Evolutionary conservation across 2,888 invertebrate genomes (phyloP).

Genomic region (Mythimna lalbum): DNA sequence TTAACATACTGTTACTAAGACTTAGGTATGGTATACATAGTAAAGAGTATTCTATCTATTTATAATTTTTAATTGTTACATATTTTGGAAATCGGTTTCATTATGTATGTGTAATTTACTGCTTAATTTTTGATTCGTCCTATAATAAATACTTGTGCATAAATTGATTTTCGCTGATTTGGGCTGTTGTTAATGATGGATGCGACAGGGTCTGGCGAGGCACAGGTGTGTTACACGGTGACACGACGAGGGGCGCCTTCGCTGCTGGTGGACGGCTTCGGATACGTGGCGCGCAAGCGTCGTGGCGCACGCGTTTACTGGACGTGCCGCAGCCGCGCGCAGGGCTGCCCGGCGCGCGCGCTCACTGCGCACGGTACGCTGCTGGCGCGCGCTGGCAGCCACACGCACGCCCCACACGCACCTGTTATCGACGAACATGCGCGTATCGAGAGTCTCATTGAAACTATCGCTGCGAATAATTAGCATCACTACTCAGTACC

Average conservation of each 20-base stretch:
- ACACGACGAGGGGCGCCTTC: slow-evolving; percentile 86
- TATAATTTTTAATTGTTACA: not conserved
- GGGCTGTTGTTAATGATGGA: slow-evolving; percentile 35
- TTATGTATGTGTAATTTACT: not conserved
- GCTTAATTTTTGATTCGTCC: not conserved
- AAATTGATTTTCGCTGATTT: slow-evolving; percentile 5
- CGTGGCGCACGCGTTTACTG: slow-evolving; percentile 86
- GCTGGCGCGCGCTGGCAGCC: slow-evolving; percentile 69
- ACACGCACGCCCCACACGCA: slow-evolving; percentile 78
- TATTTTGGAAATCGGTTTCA: not conserved
- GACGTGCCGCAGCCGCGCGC: slow-evolving; percentile 82
- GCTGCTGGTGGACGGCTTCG: slow-evolving; percentile 81
- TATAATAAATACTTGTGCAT: not conserved
- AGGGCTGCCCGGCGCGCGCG: slow-evolving; percentile 82
- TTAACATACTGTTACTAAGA: not conserved
- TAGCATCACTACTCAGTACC: slow-evolving; percentile 12
- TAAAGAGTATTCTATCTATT: not conserved
- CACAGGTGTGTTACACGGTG: slow-evolving; percentile 81
- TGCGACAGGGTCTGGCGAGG: slow-evolving; percentile 69
- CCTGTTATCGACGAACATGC: slow-evolving; percentile 73
- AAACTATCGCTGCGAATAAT: slow-evolving; percentile 74
- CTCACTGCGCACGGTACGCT: slow-evolving; percentile 82
- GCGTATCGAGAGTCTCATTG: slow-evolving; percentile 85
- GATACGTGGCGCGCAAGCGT: slow-evolving; percentile 84
- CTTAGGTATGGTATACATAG: not conserved